Evolutionary conservation across 2,113 vertebrate species (phyloP), one percentile per base, ranked within the genome.

Genomic region (Toxotes jaculatrix): DNA sequence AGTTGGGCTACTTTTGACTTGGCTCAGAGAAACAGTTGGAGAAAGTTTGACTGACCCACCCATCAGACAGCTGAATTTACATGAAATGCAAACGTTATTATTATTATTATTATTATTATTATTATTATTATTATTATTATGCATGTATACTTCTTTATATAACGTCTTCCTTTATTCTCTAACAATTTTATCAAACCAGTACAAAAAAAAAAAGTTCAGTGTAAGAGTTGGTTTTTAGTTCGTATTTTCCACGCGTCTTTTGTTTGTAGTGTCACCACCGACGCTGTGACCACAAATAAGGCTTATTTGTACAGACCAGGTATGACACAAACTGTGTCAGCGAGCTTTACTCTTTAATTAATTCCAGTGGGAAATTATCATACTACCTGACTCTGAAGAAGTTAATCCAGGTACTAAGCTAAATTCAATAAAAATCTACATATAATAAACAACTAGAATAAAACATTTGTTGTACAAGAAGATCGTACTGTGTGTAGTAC

Each of bases 21-120:
- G 77, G 83, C 88, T 80, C 74, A 23, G 27, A 75, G 74, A 63
- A 86, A 74, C 5, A 83, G 72, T 78, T 63, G 62, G 61, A 74
- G 68, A 82, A 93, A 86, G 79, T 91, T 91, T 73, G 27, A 70
- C 60, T 63, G 85, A 84, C 84, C 84, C 56, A 16, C 67, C 27
- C 27, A 27, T 27, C 27, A 27, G 27, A 27, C 27, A 27, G 27
- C 27, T 27, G 27, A 27, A 27, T 27, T 27, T 27, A 27, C 27
- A 27, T 57, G 4, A 45, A 82, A n/a, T 67, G 23, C 66, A 53
- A 53, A 36, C 3, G 3, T 17, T 10, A 6, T n/a, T 17, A 23
- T 74, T 64, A 27, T 27, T 27, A 27, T 40, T 38, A 38, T 38
- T 64, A 2, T 17, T 1, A 56, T 57, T 36, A 40, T 19, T 11